These are phyloP conservation scores for Microtus oregoni DNA, from an alignment of 2,113 vertebrate genomes.

Conservation along the genomic window DNA sequence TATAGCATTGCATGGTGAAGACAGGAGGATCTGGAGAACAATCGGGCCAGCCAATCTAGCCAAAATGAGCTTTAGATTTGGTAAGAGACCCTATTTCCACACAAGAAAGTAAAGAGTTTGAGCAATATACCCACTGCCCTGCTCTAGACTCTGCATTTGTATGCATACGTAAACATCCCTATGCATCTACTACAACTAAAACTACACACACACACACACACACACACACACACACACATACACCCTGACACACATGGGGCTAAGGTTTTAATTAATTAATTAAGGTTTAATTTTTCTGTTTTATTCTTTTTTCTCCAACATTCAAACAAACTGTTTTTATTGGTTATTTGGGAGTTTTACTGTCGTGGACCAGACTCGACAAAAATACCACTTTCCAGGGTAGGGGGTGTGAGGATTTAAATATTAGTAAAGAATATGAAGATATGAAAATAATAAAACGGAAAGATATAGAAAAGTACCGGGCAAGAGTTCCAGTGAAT, in stretches of 20 bases:
- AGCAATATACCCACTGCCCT: too few relatives aligned
- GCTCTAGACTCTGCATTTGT: not conserved
- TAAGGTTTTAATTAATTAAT: not conserved
- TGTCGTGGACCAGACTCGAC: too few relatives aligned
- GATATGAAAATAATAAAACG: too few relatives aligned
- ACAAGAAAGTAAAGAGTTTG: not conserved
- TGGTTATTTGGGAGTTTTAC: not conserved
- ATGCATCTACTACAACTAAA: not conserved
- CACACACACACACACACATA: not conserved
- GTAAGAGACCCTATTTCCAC: not conserved
- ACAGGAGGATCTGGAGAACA: rapidly evolving
- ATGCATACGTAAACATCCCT: too few relatives aligned
- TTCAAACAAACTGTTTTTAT: not conserved
- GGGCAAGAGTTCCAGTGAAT: too few relatives aligned
- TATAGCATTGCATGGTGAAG: too few relatives aligned
- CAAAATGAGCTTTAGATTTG: not conserved
- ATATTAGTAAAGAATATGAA: too few relatives aligned
- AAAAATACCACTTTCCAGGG: too few relatives aligned
- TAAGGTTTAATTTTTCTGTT: not conserved
- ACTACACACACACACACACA: not conserved
- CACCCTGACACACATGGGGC: not conserved
- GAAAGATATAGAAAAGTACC: too few relatives aligned
- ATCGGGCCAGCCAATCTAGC: not conserved
- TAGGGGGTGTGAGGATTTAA: too few relatives aligned
- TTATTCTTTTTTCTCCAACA: not conserved